Evolutionary conservation across 2,113 vertebrate genomes (phyloP), one percentile per base, ranked within the genome.

Genomic region (Petrocephalus microphthalmus): DNA sequence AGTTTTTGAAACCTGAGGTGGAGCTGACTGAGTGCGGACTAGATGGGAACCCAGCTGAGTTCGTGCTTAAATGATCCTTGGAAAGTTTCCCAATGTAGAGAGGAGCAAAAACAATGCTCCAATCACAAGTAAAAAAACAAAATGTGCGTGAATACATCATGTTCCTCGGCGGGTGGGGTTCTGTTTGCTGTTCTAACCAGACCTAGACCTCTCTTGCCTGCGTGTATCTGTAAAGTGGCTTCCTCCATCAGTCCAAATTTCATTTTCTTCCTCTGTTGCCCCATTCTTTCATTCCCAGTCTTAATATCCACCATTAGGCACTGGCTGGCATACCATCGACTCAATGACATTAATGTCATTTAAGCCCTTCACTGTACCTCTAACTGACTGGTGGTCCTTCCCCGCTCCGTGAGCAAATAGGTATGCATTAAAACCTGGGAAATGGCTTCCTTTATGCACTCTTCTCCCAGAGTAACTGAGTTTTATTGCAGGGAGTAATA

Each of bases 391-490:
- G 52, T 37, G 13, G 84, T 53, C 29, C 19, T 52, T 54, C 51
- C 52, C 5, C 29, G 10, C 52, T 85, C 29, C 17, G 11, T 54
- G 51, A 33, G 51, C 52, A 56, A 17, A 88, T 88, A 20, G 10
- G 33, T 7, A 11, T 6, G 33, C 71, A 54, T 82, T 29, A 88
- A 88, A 56, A 42, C 33, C 47, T 37, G 15, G 67, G 67, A 37
- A 51, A 84, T 84, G 53, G 22, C 88, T 19, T 85, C 45, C 47
- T 89, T 89, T 85, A 71, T 85, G 60, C 56, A 89, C 81, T 53
- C 83, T 13, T 53, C 57, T 33, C 37, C 17, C 57, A 71, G 42
- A 85, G 57, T 84, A 49, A 74, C 37, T 71, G 60, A 49, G 56
- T 85, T 89, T 85, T 85, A 85, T 71, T 13, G 82, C 56, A 4